Conservation (phyloP, 1,140 invertebrate genomes). For the Limonius californicus region DNA sequence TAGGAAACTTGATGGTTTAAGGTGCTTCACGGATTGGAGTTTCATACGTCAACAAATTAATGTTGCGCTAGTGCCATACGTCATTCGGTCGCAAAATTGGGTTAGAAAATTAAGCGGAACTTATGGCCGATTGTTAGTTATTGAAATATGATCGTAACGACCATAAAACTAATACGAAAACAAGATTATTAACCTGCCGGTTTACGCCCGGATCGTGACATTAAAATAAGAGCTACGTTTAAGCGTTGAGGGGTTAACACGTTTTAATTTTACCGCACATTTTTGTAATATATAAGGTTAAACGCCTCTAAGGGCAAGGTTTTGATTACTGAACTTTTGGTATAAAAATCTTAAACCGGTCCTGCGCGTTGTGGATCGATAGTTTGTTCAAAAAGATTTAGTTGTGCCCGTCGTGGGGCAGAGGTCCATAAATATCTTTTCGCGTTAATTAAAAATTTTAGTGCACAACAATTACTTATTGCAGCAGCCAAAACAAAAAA, state of each 20-base stretch:
- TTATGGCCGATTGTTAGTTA: slow-evolving; percentile 5
- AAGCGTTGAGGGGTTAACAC: too few relatives aligned
- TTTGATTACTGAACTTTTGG: too few relatives aligned
- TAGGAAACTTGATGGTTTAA: too few relatives aligned
- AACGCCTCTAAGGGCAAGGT: too few relatives aligned
- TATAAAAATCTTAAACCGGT: too few relatives aligned
- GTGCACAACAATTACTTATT: slow-evolving; percentile 8
- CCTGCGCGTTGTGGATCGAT: neutral
- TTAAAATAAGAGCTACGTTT: too few relatives aligned
- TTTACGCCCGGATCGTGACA: too few relatives aligned
- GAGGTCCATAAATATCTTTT: neutral
- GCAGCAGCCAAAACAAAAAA: neutral
- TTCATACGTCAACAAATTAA: too few relatives aligned
- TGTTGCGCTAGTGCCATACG: too few relatives aligned
- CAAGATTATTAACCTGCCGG: neutral
- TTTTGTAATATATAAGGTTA: too few relatives aligned
- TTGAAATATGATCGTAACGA: neutral
- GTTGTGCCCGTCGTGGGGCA: neutral
- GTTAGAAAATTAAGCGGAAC: slow-evolving; percentile 1
- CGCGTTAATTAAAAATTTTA: slow-evolving; percentile 11
- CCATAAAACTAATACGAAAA: slow-evolving; percentile 1
- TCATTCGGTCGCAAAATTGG: neutral
- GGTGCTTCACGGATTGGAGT: too few relatives aligned
- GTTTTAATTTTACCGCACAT: too few relatives aligned
- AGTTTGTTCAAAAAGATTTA: neutral